Base-by-base conservation (phyloP, 2,113 vertebrate genomes). In the Oreochromis niloticus region DNA sequence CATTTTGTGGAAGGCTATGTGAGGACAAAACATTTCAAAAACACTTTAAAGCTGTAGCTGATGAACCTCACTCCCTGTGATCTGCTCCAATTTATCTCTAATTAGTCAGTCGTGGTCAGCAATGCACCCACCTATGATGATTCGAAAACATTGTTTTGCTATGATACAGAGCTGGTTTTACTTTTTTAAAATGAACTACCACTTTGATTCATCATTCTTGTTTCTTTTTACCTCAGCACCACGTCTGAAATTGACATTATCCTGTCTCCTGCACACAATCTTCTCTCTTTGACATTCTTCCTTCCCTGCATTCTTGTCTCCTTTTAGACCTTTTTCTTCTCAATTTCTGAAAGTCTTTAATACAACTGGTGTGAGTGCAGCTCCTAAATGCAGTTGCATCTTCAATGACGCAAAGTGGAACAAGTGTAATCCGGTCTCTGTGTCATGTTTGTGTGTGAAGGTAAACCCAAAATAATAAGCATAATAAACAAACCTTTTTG, bases 81-180 rank as follows among this genome's bases (percentile, higher is more conserved):
- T 43, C 24, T 89, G 82, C 85, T 85, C 82, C 43, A 80, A 81
- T 89, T 92, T 91, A 83, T 91, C 50, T 82, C 85, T 39, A 87
- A 93, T 95, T 93, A 92, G 93, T 91, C 91, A 93, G 78, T 89
- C 48, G 82, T 85, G 84, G 50, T 92, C 82, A 85, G 90, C 61
- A n/a, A 92, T 56, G 24, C 84, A 39, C 81, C 14, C 17, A 85
- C 87, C 71, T 82, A 91, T 83, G 88, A 66, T 81, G 57, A 88
- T 88, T 85, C 50, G 56, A 89, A 79, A 90, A 82, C 43, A 66
- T 43, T 19, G 78, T 34, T 90, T 85, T 88, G 87, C 87, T 52
- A 50, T 61, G 56, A n/a, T 36, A 36, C 32, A 81, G 68, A 55
- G 66, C 41, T 66, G 17, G 32, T 66, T 66, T 66, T 3, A 36